These are phyloP conservation scores for Dolichallabes microphthalmus DNA, from an alignment of 2,113 vertebrate species.

Conservation along the genomic window DNA sequence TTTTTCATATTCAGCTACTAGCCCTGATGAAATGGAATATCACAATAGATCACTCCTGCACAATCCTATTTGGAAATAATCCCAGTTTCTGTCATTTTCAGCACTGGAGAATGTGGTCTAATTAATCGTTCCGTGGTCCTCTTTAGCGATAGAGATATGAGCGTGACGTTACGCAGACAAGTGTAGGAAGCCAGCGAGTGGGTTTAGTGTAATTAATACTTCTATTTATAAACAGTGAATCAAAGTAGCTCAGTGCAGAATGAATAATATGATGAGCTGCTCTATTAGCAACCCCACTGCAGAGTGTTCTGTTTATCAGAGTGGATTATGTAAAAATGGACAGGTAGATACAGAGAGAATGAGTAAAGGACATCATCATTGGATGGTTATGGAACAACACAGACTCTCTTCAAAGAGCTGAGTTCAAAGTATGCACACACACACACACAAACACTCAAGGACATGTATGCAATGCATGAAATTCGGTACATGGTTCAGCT, in stretches of 20 bases:
- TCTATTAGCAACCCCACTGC: slow-evolving; percentile 25
- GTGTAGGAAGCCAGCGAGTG: background rate
- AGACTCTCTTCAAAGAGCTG: background rate
- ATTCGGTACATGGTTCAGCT: background rate
- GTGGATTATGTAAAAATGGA: slow-evolving; percentile 56
- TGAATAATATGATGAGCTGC: slow-evolving; percentile 17
- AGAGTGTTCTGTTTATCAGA: slow-evolving; percentile 38
- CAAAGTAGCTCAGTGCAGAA: slow-evolving; percentile 28
- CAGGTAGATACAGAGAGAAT: background rate
- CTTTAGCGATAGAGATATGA: background rate
- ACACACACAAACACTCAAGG: background rate
- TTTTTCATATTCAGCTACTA: background rate
- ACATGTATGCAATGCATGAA: background rate
- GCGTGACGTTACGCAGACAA: background rate
- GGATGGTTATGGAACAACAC: slow-evolving; percentile 20
- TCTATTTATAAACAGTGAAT: slow-evolving; percentile 38
- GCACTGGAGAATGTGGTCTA: background rate
- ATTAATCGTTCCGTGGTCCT: background rate
- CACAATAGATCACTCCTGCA: background rate
- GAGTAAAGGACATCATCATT: background rate
- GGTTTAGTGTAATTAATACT: slow-evolving; percentile 28
- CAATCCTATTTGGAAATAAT: background rate
- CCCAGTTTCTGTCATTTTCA: background rate
- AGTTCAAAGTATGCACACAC: background rate
- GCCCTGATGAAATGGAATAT: background rate